Evolutionary conservation across 2,888 invertebrate genomes (phyloP), one percentile per base, ranked within the genome.

Genomic region (Megamerina dolium): DNA sequence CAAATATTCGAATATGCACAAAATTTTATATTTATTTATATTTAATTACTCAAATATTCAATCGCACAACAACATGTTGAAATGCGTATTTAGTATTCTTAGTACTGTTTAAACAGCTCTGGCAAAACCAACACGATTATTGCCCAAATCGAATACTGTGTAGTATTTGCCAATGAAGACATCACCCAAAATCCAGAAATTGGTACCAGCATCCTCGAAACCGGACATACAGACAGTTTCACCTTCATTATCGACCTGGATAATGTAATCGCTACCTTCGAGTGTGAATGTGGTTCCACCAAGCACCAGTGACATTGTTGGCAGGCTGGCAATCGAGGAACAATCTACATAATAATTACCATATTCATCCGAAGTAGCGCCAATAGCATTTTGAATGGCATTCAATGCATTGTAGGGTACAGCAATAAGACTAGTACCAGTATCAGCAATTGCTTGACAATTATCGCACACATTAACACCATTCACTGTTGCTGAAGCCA

Each of bases 81-180:
- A 48, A 37, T 37, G 35, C 27, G 16, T 40, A 16, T 30, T 45
- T 52, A 90, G 86, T n/a, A n/a, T n/a, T n/a, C n/a, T n/a, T n/a
- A n/a, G 53, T 18, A 6, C 23, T 9, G 5, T 36, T 71, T 73
- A 74, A 58, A 68, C 71, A 33, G 82, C 78, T 46, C 67, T 62
- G 21, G 95, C 94, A 73, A 96, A 92, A 48, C 94, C 95, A 56
- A 96, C 77, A 41, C 87, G 80, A 61, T 83, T 78, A 64, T 88
- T 85, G 46, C 78, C 83, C 67, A 87, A 74, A 75, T 96, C 95
- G 73, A 95, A 96, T 74, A 90, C 89, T 0, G 95, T 90, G 76
- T 96, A 96, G 75, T 80, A 96, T 63, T 82, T 83, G 38, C 95
- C 94, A 68, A 96, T 89, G 74, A 96, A 96, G 52, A 95, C 88